Percentiles rank a stretch among this genome's conserved stretches.
phyloP scores from a whole-genome alignment of 2,113 vertebrate species.

The Oxyruncus cristatus region DNA sequence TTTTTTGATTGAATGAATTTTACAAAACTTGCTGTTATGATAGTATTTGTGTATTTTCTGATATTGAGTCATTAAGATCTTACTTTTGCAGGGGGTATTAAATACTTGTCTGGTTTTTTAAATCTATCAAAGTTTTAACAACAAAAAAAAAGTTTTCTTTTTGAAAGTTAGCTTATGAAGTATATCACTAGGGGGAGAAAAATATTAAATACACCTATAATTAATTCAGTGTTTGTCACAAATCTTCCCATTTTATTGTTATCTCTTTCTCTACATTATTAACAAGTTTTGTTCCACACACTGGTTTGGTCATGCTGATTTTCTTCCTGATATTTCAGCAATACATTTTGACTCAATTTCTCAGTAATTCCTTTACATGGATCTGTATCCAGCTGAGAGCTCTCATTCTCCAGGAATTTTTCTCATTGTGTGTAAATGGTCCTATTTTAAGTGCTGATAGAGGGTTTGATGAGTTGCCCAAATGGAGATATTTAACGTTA shows the following conservation, averaged over 20 bases:
- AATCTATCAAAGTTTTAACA: neutral
- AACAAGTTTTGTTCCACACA: neutral
- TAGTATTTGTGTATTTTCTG: neutral
- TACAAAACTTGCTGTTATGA: neutral
- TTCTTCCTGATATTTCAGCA: neutral
- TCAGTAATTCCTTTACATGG: neutral
- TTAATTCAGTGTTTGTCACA: neutral
- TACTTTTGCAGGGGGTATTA: neutral
- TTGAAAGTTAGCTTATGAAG: neutral
- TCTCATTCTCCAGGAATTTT: neutral
- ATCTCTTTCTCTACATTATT: neutral
- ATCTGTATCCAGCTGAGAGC: neutral
- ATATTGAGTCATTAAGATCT: neutral
- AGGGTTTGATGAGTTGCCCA: neutral
- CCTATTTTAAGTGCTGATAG: neutral
- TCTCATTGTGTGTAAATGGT: neutral
- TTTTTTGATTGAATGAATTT: neutral
- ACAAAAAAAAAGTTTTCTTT: neutral
- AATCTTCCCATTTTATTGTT: neutral
- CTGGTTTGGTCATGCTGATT: neutral
- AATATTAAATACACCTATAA: neutral
- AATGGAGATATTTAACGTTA: neutral
- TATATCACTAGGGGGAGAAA: neutral
- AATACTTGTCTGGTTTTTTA: neutral
- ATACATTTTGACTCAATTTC: neutral